phyloP scores from a whole-genome alignment of 2,888 invertebrate genomes.

The Lepeophtheirus nordmannii region DNA sequence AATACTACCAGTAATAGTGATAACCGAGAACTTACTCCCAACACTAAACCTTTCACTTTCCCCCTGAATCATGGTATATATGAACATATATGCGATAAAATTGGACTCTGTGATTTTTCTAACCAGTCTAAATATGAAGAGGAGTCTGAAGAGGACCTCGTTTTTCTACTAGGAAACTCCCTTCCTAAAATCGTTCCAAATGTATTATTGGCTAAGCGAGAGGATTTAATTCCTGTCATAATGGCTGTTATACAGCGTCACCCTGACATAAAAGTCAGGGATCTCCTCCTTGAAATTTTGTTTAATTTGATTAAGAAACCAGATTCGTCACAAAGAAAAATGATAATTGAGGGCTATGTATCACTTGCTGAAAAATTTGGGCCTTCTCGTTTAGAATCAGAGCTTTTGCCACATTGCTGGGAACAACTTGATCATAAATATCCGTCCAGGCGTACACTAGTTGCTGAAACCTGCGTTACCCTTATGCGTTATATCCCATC shows the following conservation, averaged over 20 bases:
- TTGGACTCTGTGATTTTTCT: not conserved
- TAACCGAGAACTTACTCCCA: not conserved
- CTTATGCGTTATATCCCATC: conserved; percentile 47
- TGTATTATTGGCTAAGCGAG: conserved; percentile 49
- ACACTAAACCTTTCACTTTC: not conserved
- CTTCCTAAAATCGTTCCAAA: conserved; percentile 50
- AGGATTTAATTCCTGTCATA: conserved; percentile 51
- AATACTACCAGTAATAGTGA: not conserved
- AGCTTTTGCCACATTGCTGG: conserved; percentile 54
- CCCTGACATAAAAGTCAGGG: conserved; percentile 43
- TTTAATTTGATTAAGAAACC: conserved; percentile 57
- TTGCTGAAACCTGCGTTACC: conserved; percentile 51
- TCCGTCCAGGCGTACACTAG: conserved; percentile 47
- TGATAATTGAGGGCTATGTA: conserved; percentile 40
- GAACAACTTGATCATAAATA: conserved; percentile 53
- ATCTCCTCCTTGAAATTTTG: conserved; percentile 47
- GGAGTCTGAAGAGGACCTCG: not conserved
- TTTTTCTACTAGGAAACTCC: not conserved
- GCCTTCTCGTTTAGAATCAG: conserved; percentile 44
- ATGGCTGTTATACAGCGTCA: conserved; percentile 47
- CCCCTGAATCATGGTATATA: not conserved
- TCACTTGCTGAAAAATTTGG: conserved; percentile 31
- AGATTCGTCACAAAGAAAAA: conserved; percentile 46
- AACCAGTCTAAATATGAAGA: not conserved
- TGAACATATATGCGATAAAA: not conserved